Evolutionary conservation across 2,797 vertebrate species (phyloP), one percentile per base, ranked within the genome.

Genomic region (Periparus ater): DNA sequence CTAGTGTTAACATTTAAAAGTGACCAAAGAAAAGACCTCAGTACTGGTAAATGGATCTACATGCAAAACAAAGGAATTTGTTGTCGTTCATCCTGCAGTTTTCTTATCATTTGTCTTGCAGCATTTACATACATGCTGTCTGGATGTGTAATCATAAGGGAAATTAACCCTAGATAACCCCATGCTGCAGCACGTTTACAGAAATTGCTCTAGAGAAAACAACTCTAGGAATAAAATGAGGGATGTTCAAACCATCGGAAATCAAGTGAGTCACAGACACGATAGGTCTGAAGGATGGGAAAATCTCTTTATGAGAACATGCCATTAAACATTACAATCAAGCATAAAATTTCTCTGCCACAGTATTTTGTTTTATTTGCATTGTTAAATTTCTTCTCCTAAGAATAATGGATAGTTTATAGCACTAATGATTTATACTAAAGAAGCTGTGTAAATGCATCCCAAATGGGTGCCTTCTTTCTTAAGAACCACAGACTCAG

Each of bases 361-460:
- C 83, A 87, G 68, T 91, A 77, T 95, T 96, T 95, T 95, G 93
- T 74, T 96, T 97, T 95, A 96, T 93, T 95, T 96, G 93, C 90
- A 89, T 89, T 95, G 91, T 96, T 88, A 91, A 94, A 94, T 96
- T 93, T 94, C 67, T 93, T 94, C 85, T 92, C 62, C 87, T 77
- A 93, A 95, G 88, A 95, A 91, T 93, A 95, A 89, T 55, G 95
- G 83, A 77, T 91, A 60, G 88, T 90, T 97, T 93, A 92, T 61
- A 90, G 90, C 84, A 74, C 85, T 95, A 95, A 96, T 90, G 93
- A 87, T 95, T 96, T 95, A 91, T 58, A 93, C 50, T 91, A 95
- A 94, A 93, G 88, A 50, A 90, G 80, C 83, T 85, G 85, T 7
- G n/a, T 76, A 95, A 96, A 96, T 87, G 88, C 81, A 86, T 91